These are phyloP conservation scores for Molorchus minor DNA, from an alignment of 2,888 invertebrate species.

Conservation along the genomic window DNA sequence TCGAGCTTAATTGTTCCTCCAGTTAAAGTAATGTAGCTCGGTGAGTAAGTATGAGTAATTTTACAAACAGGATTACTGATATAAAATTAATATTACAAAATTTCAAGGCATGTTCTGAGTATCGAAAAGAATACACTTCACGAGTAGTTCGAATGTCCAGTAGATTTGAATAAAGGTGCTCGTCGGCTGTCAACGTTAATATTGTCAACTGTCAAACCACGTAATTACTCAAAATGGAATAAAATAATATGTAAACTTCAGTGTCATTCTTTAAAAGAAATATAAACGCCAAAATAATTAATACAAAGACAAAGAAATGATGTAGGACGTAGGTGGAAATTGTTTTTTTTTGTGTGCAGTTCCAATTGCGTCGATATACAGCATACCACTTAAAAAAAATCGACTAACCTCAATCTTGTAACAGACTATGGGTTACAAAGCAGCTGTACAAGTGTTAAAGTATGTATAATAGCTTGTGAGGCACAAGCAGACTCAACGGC, in stretches of 20 bases:
- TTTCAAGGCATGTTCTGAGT: no score
- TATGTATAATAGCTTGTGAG: constrained; percentile 57
- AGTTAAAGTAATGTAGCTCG: no score
- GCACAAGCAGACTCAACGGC: neutral
- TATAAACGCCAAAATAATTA: neutral
- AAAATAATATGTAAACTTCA: neutral
- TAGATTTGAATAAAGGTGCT: no score
- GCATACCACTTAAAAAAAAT: neutral
- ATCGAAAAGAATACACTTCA: no score
- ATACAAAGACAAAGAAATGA: neutral
- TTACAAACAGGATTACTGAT: no score
- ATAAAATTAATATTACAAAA: no score
- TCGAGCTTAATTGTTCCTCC: no score
- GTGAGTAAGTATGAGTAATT: no score
- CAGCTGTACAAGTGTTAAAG: constrained; percentile 79
- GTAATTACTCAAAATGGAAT: neutral
- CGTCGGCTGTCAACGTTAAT: neutral
- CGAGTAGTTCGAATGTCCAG: neutral
- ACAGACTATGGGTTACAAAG: constrained; percentile 75
- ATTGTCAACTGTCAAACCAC: neutral
- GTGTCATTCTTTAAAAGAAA: neutral
- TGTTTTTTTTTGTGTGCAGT: neutral
- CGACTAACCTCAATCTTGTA: constrained; percentile 17
- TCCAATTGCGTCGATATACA: neutral
- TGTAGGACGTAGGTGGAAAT: neutral